Percentiles rank a stretch among this genome's conserved stretches.
phyloP scores from a whole-genome alignment of 2,797 vertebrate species.

The Schizothorax lantsangensis region DNA sequence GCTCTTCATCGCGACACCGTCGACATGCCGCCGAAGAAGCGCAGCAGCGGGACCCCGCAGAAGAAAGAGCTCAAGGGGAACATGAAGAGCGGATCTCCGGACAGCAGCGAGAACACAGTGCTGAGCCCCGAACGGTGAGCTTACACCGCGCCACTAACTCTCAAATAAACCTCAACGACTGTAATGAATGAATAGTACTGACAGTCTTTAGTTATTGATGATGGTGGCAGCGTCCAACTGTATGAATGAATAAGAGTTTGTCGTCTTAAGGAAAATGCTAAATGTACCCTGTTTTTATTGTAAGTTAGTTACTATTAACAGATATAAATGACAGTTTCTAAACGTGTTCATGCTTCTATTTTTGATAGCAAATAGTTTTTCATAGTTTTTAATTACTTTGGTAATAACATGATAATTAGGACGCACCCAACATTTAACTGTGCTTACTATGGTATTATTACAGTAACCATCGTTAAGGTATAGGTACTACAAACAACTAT shows the following conservation, averaged over 20 bases:
- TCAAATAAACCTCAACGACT: neutral
- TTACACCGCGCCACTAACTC: neutral
- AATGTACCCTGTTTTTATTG: neutral
- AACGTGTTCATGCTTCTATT: neutral
- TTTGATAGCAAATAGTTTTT: neutral
- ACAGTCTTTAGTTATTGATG: neutral
- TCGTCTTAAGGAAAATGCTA: too few relatives aligned
- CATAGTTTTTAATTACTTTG: neutral
- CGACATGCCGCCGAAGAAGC: constrained; percentile 66
- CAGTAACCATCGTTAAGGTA: neutral
- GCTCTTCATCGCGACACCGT: neutral
- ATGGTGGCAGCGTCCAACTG: neutral
- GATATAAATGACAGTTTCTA: too few relatives aligned
- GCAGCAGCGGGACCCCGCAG: constrained; percentile 48
- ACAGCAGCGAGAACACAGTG: constrained; percentile 17
- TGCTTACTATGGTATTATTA: neutral
- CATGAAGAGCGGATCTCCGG: constrained; percentile 45
- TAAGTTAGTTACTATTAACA: too few relatives aligned
- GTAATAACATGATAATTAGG: constrained; percentile 9
- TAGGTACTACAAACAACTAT: neutral
- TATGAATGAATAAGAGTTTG: neutral
- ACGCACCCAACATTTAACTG: neutral
- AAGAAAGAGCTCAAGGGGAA: constrained; percentile 54
- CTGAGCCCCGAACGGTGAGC: constrained; percentile 56
- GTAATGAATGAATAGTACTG: neutral